Evolutionary conservation across 2,888 invertebrate genomes (phyloP).

Genomic region (Microctonus aethiopoides): DNA sequence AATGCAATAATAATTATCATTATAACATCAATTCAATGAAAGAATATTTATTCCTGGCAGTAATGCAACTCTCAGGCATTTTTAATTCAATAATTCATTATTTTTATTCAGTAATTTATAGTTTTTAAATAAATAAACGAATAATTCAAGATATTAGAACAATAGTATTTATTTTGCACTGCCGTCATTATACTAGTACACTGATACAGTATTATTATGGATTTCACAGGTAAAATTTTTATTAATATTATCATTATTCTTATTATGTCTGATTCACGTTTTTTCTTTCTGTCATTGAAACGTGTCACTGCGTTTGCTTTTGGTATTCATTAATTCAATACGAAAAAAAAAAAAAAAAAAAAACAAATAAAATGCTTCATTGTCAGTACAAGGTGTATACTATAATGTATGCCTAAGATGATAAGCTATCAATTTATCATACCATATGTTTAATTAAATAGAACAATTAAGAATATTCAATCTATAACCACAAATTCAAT

Average conservation of each 20-base stretch:
- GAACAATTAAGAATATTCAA: not conserved
- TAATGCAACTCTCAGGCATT: no score
- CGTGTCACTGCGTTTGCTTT: not conserved
- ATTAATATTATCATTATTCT: not conserved
- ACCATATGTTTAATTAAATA: not conserved
- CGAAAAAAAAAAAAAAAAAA: not conserved
- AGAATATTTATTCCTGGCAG: no score
- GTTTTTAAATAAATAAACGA: not conserved
- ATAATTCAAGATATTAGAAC: constrained; percentile 48
- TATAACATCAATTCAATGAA: no score
- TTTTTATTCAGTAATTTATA: no score
- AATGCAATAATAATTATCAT: no score
- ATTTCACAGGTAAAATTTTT: no score
- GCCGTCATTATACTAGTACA: constrained; percentile 37
- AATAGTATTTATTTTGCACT: constrained; percentile 56
- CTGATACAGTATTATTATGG: not conserved
- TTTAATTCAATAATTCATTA: no score
- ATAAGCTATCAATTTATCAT: not conserved
- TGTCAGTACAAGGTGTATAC: not conserved
- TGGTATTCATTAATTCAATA: not conserved
- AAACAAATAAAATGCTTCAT: not conserved
- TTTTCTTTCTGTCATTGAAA: not conserved
- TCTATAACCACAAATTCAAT: not conserved
- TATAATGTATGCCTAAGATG: not conserved
- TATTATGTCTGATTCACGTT: not conserved